Evolutionary conservation across 2,113 vertebrate genomes (phyloP), one percentile per base, ranked within the genome.

Genomic region (Periophthalmodon schlosseri): DNA sequence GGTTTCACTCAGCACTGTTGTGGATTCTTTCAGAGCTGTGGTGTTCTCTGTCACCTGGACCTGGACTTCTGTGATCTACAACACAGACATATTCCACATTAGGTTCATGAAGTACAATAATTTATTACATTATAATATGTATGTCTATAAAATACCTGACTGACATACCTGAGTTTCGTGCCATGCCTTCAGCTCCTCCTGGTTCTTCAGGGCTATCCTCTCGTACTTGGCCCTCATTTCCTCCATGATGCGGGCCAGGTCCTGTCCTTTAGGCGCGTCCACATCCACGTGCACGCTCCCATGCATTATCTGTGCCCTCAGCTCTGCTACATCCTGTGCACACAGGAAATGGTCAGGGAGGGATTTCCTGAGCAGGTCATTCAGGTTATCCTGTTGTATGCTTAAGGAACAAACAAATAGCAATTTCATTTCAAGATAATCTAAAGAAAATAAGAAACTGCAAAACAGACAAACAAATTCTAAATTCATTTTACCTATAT

Each of bases 191-290:
- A 95, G 84, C 12, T 97, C 95, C 63, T 96, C 89, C 18, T 91
- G 90, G 88, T 95, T 96, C 89, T 96, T 96, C 89, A 89, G 93
- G 12, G 91, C 93, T 79, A 96, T 90, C 16, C 44, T 83, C 0
- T 97, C 96, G 13, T 98, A 98, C 69, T 96, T 94, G 0, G 88
- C 90, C 54, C 96, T 93, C 76, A 99, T 95, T 50, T 96, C 95
- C 0, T 91, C 91, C 93, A 97, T 94, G 69, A 94, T 81, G 82
- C 93, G 94, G 46, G 88, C 77, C 54, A 99, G 87, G 68, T 98
- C 96, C 74, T 95, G 93, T 0, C 95, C 89, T 79, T 92, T 94
- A 6, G 94, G 93, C 6, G 93, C 88, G 0, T 97, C 96, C 74
- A 97, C 93, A 69, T 97, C 96, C 73, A 98, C 96, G 0, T 93